phyloP scores from a whole-genome alignment of 2,113 vertebrate species.

The Pseudolaguvia tuberculata region DNA sequence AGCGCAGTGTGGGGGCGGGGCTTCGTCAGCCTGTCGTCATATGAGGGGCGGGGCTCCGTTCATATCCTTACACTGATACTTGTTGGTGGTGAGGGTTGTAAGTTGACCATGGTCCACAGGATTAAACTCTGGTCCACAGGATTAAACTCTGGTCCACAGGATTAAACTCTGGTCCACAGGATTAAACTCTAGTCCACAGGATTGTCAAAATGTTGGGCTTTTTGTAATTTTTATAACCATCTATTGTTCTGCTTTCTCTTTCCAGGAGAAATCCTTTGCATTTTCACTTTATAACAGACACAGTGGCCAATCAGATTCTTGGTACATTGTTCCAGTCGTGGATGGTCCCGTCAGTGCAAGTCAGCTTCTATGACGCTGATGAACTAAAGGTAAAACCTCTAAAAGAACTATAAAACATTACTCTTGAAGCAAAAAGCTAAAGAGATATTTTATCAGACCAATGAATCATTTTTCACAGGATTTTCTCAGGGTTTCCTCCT shows the following conservation, averaged over 20 bases:
- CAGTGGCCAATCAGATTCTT: conserved; percentile 81
- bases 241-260: neutral
- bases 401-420: neutral
- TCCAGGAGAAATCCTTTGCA: conserved; percentile 89
- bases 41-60: no score
- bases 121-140: no score
- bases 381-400: conserved; percentile 80
- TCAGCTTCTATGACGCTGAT: conserved; percentile 92
- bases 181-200: no score
- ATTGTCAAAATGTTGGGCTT: neutral
- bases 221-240: neutral
- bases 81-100: no score
- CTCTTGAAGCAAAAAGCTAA: neutral
- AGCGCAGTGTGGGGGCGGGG: no score
- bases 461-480: no score
- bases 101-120: no score
- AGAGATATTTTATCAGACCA: neutral
- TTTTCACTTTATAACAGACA: conserved; percentile 91
- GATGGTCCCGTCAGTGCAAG: conserved; percentile 86
- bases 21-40: no score
- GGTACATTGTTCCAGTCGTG: conserved; percentile 84
- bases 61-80: no score
- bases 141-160: no score
- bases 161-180: no score
- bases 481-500: no score